Conservation (phyloP, 2,113 vertebrate species). For the Suricata suricatta region DNA sequence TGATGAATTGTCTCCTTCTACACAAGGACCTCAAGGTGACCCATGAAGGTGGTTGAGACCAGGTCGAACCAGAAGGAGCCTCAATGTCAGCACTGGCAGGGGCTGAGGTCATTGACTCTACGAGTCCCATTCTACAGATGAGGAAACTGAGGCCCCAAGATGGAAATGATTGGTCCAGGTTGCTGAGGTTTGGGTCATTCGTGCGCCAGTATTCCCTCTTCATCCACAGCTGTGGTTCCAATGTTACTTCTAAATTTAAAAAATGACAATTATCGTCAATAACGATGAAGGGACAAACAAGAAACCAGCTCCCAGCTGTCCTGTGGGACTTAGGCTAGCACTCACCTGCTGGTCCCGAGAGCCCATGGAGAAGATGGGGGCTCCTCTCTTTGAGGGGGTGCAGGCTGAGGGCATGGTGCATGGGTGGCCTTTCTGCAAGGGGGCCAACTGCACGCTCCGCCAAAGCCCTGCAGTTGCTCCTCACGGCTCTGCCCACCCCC, state of each 20-base stretch:
- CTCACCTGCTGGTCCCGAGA: no score
- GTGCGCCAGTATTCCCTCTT: not conserved
- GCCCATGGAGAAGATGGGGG: not conserved
- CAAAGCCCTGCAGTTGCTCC: no score
- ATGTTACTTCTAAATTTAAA: not conserved
- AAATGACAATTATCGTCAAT: not conserved
- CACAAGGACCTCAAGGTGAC: not conserved
- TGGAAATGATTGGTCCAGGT: not conserved
- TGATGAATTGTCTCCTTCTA: not conserved
- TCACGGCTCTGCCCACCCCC: fast-evolving
- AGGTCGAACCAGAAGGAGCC: not conserved
- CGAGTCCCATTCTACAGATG: not conserved
- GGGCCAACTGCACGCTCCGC: fast-evolving
- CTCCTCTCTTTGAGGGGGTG: not conserved
- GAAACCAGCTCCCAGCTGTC: not conserved
- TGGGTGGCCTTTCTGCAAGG: not conserved
- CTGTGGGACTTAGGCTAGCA: not conserved
- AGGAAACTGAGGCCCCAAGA: not conserved
- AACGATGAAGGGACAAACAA: not conserved
- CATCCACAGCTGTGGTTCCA: not conserved
- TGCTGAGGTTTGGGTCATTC: not conserved
- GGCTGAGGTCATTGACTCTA: not conserved
- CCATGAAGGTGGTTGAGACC: not conserved
- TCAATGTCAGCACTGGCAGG: no score
- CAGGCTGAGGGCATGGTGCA: not conserved